These are phyloP conservation scores for Phalacrocorax brasilianus DNA, from an alignment of 2,113 vertebrate species.

Conservation along the genomic window DNA sequence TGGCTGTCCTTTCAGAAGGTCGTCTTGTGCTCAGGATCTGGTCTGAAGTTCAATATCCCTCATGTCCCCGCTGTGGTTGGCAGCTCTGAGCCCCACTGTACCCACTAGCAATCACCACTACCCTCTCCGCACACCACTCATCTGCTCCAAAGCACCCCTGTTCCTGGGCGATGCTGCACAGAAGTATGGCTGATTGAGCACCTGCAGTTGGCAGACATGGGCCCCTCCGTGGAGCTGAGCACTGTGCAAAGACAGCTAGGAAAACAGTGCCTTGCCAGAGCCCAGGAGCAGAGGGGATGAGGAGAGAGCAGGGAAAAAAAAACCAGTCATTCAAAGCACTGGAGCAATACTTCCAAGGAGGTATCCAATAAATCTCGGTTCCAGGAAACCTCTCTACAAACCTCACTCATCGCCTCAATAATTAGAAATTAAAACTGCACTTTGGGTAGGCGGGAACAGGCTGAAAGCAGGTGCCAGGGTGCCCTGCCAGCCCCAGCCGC, in stretches of 20 bases:
- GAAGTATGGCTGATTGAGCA: background rate
- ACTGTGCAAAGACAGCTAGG: background rate
- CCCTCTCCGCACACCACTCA: accelerated
- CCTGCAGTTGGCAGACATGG: background rate
- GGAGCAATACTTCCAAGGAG: background rate
- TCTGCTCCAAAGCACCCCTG: background rate
- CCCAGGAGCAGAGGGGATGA: background rate
- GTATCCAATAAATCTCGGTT: background rate
- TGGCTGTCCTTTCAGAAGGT: background rate
- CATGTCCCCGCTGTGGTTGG: accelerated
- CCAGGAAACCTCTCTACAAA: background rate
- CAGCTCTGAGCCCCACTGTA: background rate
- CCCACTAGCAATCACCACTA: accelerated
- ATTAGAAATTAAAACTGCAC: background rate
- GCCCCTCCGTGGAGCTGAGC: background rate
- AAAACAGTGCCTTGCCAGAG: background rate
- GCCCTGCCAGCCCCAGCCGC: background rate
- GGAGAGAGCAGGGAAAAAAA: accelerated
- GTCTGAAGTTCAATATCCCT: background rate
- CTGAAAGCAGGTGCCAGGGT: background rate
- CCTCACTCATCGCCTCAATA: background rate
- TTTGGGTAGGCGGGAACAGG: background rate
- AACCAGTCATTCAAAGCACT: background rate
- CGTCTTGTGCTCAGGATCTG: background rate
- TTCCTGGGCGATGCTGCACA: background rate